Evolutionary conservation across 2,888 invertebrate species (phyloP).

Genomic region (Ectemnius cavifrons): DNA sequence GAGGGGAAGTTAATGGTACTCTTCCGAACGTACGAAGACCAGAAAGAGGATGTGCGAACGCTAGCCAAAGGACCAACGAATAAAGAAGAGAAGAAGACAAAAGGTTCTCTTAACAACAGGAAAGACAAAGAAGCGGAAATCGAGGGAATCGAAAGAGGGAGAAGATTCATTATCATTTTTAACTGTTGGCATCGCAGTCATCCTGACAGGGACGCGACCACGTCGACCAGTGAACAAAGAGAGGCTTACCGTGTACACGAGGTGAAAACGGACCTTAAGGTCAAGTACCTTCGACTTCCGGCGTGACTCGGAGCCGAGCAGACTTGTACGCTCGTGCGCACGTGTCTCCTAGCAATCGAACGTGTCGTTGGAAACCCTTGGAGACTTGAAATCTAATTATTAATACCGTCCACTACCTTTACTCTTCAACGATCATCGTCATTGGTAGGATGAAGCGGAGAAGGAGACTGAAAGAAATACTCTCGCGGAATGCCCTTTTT

Average conservation of each 20-base stretch:
- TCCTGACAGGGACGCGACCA: conserved; percentile 1
- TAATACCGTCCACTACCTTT: too few relatives aligned
- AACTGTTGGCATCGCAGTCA: conserved; percentile 9
- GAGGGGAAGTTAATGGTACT: neutral
- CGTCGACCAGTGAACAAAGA: neutral
- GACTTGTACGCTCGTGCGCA: conserved; percentile 10
- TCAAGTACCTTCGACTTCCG: conserved; percentile 62
- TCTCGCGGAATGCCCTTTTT: conserved; percentile 19
- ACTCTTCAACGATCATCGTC: too few relatives aligned
- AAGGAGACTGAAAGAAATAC: too few relatives aligned
- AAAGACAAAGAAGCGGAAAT: conserved; percentile 6
- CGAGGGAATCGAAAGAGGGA: conserved; percentile 35
- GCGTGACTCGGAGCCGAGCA: conserved; percentile 34
- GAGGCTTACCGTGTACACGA: neutral
- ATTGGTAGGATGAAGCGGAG: too few relatives aligned
- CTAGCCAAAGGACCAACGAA: too few relatives aligned
- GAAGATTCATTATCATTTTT: conserved; percentile 37
- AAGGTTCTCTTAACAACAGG: neutral
- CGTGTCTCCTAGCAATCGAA: conserved; percentile 36
- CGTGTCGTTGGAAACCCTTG: neutral
- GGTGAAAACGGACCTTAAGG: conserved; percentile 42
- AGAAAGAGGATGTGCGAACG: neutral
- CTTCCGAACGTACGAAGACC: neutral
- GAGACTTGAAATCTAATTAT: too few relatives aligned
- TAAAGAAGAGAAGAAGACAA: neutral